These are phyloP conservation scores for Sebastes dallii DNA, from an alignment of 2,797 vertebrate species.

Conservation along the genomic window DNA sequence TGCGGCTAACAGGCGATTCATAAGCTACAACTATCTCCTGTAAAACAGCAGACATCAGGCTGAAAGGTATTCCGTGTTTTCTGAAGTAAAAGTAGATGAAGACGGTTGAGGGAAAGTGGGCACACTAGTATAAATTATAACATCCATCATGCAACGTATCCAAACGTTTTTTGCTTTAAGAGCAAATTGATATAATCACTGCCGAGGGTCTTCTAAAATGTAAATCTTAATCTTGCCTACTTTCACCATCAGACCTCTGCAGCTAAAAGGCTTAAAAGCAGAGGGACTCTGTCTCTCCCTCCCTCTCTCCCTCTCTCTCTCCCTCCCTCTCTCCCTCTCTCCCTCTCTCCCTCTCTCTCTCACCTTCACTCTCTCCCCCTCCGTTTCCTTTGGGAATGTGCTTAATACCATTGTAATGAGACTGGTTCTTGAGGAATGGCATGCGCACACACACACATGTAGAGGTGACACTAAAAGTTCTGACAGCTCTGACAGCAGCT, in stretches of 20 bases:
- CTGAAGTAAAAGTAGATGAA: background rate
- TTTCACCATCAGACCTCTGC: conserved; percentile 8
- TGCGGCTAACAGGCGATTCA: background rate
- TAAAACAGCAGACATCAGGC: background rate
- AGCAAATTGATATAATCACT: conserved; percentile 19
- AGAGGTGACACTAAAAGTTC: conserved; percentile 39
- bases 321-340: background rate
- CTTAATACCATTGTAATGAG: conserved; percentile 60
- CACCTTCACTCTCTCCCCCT: background rate
- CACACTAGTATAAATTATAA: background rate
- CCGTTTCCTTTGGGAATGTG: conserved; percentile 39
- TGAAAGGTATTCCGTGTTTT: background rate
- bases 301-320: background rate
- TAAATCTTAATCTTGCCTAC: conserved; percentile 9
- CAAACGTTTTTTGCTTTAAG: conserved; percentile 2
- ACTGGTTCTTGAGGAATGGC: conserved; percentile 35
- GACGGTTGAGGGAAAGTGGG: background rate
- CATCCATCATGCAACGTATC: background rate
- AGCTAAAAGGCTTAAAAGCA: conserved; percentile 34
- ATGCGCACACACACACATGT: background rate
- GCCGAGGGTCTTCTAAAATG: conserved; percentile 7
- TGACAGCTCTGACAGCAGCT: conserved; percentile 47
- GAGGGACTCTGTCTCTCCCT: background rate
- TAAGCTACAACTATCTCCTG: background rate
- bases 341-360: background rate